Conservation (phyloP, 2,888 invertebrate genomes). For the Steromphala cineraria region DNA sequence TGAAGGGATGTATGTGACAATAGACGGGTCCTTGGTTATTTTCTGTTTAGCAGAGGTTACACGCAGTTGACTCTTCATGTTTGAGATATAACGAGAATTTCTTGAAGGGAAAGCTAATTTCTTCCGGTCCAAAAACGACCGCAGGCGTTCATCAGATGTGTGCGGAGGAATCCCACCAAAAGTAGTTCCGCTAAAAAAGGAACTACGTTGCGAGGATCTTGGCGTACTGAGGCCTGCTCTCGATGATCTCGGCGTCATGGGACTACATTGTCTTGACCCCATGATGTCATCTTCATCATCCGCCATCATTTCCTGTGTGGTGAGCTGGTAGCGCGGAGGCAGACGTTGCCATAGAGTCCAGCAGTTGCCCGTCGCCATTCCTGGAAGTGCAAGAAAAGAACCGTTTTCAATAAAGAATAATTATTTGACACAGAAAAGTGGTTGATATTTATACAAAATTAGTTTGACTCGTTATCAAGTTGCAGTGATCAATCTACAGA, state of each 20-base stretch:
- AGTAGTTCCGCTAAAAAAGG: constrained; percentile 18
- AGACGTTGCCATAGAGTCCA: constrained; percentile 62
- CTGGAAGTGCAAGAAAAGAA: constrained; percentile 27
- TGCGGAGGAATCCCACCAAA: constrained; percentile 18
- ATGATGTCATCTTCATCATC: constrained; percentile 31
- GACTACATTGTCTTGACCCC: not conserved
- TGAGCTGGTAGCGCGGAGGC: constrained; percentile 60
- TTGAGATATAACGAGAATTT: constrained; percentile 55
- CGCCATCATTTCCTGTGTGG: constrained; percentile 39
- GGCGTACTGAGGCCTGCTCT: constrained; percentile 20
- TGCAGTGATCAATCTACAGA: too few species aligned
- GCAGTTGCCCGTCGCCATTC: constrained; percentile 47
- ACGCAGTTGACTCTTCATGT: constrained; percentile 51
- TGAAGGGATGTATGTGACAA: constrained; percentile 17
- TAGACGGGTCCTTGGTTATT: constrained; percentile 29
- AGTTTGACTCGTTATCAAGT: too few species aligned
- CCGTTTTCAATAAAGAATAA: too few species aligned
- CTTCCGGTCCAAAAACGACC: not conserved
- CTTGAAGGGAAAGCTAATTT: constrained; percentile 45
- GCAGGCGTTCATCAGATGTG: constrained; percentile 19
- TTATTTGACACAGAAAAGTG: too few species aligned
- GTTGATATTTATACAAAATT: too few species aligned
- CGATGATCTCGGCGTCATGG: not conserved
- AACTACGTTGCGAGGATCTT: constrained; percentile 21
- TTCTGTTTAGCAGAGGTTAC: constrained; percentile 54